Conservation (phyloP, 2,797 vertebrate genomes). For the Clarias fuscus region DNA sequence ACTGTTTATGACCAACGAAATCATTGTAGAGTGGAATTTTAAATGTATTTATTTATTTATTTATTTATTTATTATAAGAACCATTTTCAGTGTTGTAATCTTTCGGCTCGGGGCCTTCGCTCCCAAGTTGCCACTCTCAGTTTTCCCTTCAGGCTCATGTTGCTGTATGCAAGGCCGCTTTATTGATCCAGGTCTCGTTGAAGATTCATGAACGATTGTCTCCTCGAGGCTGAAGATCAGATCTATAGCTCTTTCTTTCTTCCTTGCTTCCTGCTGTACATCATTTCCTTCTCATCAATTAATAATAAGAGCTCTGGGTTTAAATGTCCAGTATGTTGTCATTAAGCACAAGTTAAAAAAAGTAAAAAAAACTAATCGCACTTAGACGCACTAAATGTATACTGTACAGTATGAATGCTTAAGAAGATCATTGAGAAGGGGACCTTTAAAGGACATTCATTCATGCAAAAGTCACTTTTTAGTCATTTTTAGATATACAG, state of each 20-base stretch:
- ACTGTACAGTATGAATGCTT: too few species aligned
- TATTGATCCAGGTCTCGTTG: conserved; percentile 40
- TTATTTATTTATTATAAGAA: too few species aligned
- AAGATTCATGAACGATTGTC: conserved; percentile 7
- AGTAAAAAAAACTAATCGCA: too few species aligned
- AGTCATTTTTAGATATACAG: too few species aligned
- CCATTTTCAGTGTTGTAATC: too few species aligned
- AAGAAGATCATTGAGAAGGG: too few species aligned
- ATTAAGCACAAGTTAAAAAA: not conserved
- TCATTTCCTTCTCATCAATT: not conserved
- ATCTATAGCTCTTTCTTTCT: conserved; percentile 14
- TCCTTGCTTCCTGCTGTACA: not conserved
- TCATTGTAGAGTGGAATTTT: not conserved
- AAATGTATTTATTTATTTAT: not conserved
- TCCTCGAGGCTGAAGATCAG: conserved; percentile 28
- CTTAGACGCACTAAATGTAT: too few species aligned
- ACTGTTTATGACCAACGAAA: not conserved
- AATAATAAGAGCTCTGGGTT: not conserved
- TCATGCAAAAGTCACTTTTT: too few species aligned
- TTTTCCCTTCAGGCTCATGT: not conserved
- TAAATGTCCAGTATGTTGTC: not conserved
- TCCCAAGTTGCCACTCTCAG: not conserved
- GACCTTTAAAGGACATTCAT: too few species aligned
- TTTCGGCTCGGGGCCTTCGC: too few species aligned
- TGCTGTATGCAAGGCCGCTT: not conserved